phyloP scores from a whole-genome alignment of 2,113 vertebrate genomes.

The Panthera uncia region DNA sequence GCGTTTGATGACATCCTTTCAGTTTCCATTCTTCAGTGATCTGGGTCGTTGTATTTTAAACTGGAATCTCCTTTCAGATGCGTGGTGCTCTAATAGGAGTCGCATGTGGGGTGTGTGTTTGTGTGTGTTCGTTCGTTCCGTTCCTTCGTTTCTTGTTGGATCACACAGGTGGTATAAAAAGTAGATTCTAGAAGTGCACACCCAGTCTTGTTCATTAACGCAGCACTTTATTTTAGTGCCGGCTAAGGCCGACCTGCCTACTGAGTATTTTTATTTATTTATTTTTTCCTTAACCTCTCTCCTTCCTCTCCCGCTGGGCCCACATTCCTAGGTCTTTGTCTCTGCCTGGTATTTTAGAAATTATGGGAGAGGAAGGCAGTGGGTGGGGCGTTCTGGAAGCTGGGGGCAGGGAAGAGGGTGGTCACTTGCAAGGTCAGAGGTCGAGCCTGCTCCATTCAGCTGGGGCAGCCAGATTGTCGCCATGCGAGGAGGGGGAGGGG shows the following conservation, averaged over 20 bases:
- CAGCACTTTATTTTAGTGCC: constrained; percentile 57
- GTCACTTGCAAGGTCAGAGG: constrained; percentile 85
- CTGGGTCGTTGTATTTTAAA: background rate
- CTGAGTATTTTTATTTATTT: constrained; percentile 78
- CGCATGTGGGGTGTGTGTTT: background rate
- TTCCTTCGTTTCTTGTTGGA: background rate
- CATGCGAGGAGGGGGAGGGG: constrained; percentile 77
- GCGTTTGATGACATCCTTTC: background rate
- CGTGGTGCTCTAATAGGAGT: fast-evolving
- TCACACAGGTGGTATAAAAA: background rate
- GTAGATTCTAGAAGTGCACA: background rate
- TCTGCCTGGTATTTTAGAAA: constrained; percentile 87
- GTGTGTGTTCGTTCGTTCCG: background rate
- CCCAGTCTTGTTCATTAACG: background rate
- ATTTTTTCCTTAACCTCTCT: constrained; percentile 59
- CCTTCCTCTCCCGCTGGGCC: constrained; percentile 67
- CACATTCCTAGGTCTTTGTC: constrained; percentile 89
- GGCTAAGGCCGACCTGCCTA: constrained; percentile 60
- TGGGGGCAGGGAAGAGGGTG: constrained; percentile 77
- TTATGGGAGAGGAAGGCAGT: constrained; percentile 84
- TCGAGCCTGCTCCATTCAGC: constrained; percentile 90
- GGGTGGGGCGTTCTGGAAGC: constrained; percentile 73
- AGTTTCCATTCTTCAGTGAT: background rate
- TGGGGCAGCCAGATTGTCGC: constrained; percentile 90
- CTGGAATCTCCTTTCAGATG: background rate